Percentiles rank a stretch among this genome's conserved stretches.
Evolutionary conservation across 1,140 invertebrate species (phyloP).

Genomic region (Ceratosolen fusciceps): DNA sequence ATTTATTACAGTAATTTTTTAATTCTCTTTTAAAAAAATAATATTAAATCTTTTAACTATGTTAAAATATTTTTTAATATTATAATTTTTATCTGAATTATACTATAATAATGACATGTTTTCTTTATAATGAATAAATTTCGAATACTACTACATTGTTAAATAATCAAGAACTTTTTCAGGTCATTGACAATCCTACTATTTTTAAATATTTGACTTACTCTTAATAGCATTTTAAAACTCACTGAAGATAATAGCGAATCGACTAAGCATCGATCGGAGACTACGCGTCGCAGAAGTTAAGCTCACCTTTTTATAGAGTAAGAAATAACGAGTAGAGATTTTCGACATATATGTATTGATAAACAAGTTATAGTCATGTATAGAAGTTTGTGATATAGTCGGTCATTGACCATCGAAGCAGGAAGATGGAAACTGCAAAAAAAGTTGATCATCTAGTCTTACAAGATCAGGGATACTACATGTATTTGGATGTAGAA

Average conservation of each 20-base stretch:
- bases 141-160: too few relatives aligned
- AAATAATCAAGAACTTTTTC: too few relatives aligned
- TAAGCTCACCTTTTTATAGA: conserved; percentile 28
- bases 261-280: conserved; percentile 12
- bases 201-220: conserved; percentile 13
- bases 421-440: not conserved
- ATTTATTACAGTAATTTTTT: too few relatives aligned
- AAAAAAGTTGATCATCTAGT: conserved; percentile 5
- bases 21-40: too few relatives aligned
- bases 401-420: not conserved
- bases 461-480: not conserved
- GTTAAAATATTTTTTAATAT: too few relatives aligned
- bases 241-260: not conserved
- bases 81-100: too few relatives aligned
- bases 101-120: too few relatives aligned
- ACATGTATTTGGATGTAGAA: not conserved
- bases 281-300: conserved; percentile 15
- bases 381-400: not conserved
- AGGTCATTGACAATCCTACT: too few relatives aligned
- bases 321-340: not conserved
- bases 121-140: too few relatives aligned
- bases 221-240: conserved; percentile 33
- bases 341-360: not conserved
- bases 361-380: not conserved
- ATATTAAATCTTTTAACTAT: too few relatives aligned